A percentile compares a stretch with the other conserved stretches of the same genome.
Conservation (phyloP, 1,140 invertebrate species). For the Oedothorax gibbosus region DNA sequence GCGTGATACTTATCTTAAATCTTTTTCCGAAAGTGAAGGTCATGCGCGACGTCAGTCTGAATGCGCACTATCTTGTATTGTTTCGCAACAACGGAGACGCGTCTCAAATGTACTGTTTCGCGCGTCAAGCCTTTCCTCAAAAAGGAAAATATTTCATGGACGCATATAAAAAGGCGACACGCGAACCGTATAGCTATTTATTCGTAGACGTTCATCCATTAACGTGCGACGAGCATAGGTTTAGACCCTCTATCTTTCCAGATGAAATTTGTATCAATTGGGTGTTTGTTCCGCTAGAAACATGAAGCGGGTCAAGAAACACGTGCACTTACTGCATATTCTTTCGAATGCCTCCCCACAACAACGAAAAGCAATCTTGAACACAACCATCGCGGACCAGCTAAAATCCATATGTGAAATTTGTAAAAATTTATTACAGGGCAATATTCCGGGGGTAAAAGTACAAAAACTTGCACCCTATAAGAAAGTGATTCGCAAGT, state of each 20-base stretch:
- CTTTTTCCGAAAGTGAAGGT: neutral
- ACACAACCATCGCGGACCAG: neutral
- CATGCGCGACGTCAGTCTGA: neutral
- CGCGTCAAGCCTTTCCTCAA: neutral
- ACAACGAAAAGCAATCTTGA: neutral
- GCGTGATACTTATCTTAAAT: neutral
- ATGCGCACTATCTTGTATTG: neutral
- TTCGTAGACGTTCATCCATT: neutral
- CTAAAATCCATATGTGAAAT: neutral
- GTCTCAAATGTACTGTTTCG: neutral
- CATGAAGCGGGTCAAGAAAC: too few relatives aligned
- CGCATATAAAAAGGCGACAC: neutral
- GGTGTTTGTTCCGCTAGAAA: too few relatives aligned
- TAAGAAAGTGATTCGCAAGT: constrained; percentile 2
- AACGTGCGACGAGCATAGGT: too few relatives aligned
- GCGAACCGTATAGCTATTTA: neutral
- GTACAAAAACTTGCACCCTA: neutral
- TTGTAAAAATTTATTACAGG: neutral
- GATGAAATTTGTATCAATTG: too few relatives aligned
- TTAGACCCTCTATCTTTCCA: too few relatives aligned
- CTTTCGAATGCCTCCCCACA: too few relatives aligned
- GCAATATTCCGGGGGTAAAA: neutral
- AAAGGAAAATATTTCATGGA: neutral
- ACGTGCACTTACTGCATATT: too few relatives aligned
- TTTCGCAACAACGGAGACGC: neutral